Percentiles rank a stretch among this genome's conserved stretches.
Conservation (phyloP, 2,113 vertebrate genomes). For the Heterochromis multidens region DNA sequence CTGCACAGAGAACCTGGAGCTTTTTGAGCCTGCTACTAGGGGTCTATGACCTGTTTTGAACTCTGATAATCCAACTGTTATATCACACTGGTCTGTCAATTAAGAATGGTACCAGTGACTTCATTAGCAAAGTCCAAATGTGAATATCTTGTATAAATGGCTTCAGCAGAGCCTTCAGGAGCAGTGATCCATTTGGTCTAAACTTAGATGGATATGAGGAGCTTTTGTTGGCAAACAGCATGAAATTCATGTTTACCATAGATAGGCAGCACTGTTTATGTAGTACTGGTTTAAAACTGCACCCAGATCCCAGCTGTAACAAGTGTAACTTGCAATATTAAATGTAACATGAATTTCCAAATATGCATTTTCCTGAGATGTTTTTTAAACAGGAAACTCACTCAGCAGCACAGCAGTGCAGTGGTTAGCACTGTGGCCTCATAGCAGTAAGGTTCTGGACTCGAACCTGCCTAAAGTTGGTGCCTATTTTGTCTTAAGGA, state of each 20-base stretch:
- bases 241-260: background rate
- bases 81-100: accelerated
- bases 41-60: background rate
- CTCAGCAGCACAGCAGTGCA: background rate
- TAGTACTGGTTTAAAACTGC: background rate
- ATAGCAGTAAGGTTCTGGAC: background rate
- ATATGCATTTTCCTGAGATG: background rate
- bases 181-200: background rate
- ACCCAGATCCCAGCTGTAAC: background rate
- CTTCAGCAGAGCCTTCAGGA: background rate
- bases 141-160: background rate
- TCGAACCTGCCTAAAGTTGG: too few species aligned
- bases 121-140: background rate
- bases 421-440: background rate
- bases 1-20: background rate
- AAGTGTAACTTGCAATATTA: background rate
- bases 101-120: background rate
- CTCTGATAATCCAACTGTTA: background rate
- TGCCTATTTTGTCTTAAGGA: too few species aligned
- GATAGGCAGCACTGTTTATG: background rate
- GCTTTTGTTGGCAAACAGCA: background rate
- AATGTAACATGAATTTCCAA: background rate
- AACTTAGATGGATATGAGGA: background rate
- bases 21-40: background rate
- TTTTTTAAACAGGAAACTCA: background rate